Percentiles rank a stretch among this genome's conserved stretches.
phyloP scores from a whole-genome alignment of 2,888 invertebrate genomes.

The Tiphia femorata region DNA sequence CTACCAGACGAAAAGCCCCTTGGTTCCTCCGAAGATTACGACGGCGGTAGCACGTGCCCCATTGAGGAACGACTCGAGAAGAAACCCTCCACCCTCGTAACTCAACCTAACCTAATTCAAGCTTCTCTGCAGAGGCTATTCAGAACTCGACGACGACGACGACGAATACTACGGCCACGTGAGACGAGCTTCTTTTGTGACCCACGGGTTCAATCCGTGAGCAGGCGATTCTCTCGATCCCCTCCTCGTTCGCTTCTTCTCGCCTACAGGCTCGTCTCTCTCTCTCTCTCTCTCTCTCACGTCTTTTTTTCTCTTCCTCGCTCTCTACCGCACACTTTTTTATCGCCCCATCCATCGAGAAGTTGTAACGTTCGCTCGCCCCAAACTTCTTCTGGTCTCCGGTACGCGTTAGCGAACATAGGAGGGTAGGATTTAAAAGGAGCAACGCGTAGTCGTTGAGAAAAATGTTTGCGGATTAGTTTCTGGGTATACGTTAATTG shows the following conservation, averaged over 20 bases:
- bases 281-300: constrained; percentile 24
- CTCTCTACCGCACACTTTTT: constrained; percentile 36
- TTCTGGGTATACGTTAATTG: too few species aligned
- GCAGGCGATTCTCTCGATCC: constrained; percentile 22
- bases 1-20: constrained; percentile 32
- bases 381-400: too few species aligned
- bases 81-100: constrained; percentile 58
- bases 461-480: too few species aligned
- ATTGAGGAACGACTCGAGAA: constrained; percentile 46
- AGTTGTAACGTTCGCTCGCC: constrained; percentile 46
- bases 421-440: too few species aligned
- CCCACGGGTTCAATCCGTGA: constrained; percentile 37
- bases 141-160: constrained; percentile 59
- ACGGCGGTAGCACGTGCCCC: constrained; percentile 63
- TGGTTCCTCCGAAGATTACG: constrained; percentile 37
- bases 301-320: constrained; percentile 18
- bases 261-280: constrained; percentile 6
- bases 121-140: constrained; percentile 52
- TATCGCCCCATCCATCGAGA: constrained; percentile 50
- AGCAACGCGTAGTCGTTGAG: too few species aligned
- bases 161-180: too few species aligned
- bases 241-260: constrained; percentile 16
- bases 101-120: constrained; percentile 54
- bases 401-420: too few species aligned
- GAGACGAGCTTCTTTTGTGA: constrained; percentile 51